Conservation (phyloP, 2,888 invertebrate genomes). For the Dynastes tityus region DNA sequence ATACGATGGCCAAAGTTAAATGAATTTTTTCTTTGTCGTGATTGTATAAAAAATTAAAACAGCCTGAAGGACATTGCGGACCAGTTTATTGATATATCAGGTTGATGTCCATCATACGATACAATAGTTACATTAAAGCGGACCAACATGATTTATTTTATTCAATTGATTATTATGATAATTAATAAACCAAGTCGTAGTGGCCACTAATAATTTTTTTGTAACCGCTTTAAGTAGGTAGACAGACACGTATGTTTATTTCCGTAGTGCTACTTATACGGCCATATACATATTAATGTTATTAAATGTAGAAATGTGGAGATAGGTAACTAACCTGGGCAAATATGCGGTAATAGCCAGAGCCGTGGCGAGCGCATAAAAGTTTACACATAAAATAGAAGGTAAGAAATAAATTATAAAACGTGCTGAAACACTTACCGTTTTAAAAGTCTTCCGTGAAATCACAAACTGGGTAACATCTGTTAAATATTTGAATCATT, state of each 20-base stretch:
- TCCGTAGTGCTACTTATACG: neutral
- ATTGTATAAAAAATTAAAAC: conserved; percentile 22
- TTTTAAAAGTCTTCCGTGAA: too few species aligned
- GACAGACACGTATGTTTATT: neutral
- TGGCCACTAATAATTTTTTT: neutral
- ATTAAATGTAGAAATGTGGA: too few species aligned
- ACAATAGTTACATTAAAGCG: conserved; percentile 21
- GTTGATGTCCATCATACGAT: conserved; percentile 22
- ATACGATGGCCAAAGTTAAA: neutral
- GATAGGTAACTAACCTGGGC: too few species aligned
- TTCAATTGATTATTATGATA: neutral
- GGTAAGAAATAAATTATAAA: too few species aligned
- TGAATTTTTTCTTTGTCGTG: neutral
- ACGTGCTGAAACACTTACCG: too few species aligned
- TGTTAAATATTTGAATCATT: too few species aligned
- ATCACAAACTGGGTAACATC: too few species aligned
- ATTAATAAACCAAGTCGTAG: neutral
- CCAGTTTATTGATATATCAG: conserved; percentile 31
- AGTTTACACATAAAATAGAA: too few species aligned
- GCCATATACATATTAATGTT: too few species aligned
- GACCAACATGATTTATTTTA: conserved; percentile 8
- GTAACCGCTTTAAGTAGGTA: neutral
- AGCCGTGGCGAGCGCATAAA: too few species aligned
- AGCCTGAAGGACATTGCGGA: conserved; percentile 23
- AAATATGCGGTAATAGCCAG: too few species aligned